Percentiles rank a stretch among this genome's conserved stretches.
Conservation (phyloP, 2,797 vertebrate species). For the Otus scops region DNA sequence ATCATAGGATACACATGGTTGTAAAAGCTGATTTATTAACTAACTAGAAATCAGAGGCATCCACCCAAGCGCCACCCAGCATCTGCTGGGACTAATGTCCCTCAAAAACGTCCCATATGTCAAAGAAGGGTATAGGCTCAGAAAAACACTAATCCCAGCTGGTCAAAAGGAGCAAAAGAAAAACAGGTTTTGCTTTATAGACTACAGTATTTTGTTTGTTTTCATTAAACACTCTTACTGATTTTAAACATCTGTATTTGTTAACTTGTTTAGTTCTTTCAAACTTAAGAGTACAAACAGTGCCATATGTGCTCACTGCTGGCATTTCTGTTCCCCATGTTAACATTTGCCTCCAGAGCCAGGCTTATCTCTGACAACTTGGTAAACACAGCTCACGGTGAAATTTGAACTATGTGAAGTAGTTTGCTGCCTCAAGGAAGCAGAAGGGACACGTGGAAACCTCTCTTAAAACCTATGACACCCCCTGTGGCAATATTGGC, state of each 20-base stretch:
- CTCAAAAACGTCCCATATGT: constrained; percentile 36
- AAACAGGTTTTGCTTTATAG: constrained; percentile 68
- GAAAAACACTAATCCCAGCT: constrained; percentile 60
- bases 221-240: constrained; percentile 74
- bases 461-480: not conserved
- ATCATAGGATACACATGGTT: constrained; percentile 54
- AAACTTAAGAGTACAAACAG: constrained; percentile 67
- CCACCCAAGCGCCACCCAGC: constrained; percentile 39
- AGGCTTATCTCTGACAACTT: constrained; percentile 36
- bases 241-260: constrained; percentile 75
- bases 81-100: constrained; percentile 49
- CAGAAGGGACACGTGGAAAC: not conserved
- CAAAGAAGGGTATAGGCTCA: constrained; percentile 44
- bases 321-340: constrained; percentile 33
- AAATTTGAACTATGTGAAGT: constrained; percentile 1
- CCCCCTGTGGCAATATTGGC: rapidly evolving
- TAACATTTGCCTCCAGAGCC: constrained; percentile 14
- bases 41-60: constrained; percentile 52
- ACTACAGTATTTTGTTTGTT: constrained; percentile 71
- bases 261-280: constrained; percentile 65
- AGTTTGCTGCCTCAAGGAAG: not conserved
- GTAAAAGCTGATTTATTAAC: constrained; percentile 60
- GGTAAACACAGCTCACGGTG: not conserved
- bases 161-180: constrained; percentile 67
- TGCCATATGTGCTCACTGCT: constrained; percentile 69